Base-by-base conservation (phyloP, 2,113 vertebrate species). In the Vulpes vulpes region DNA sequence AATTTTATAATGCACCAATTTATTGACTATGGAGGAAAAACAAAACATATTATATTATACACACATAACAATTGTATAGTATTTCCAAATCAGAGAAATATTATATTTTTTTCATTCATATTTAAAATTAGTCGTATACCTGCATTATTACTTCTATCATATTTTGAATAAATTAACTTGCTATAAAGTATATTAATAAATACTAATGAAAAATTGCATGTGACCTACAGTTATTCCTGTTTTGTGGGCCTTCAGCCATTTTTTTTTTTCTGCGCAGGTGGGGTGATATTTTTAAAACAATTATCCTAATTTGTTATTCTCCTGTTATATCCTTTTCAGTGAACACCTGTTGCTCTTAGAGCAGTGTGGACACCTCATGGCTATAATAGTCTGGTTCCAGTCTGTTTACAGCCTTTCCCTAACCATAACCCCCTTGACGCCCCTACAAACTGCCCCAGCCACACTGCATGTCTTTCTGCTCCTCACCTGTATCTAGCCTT, bases 201-300 rank as follows among this genome's bases (percentile, higher is more conserved):
- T 65, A 65, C 9, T 51, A 90, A 89, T 20, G 8, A 4, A 79
- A 89, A 90, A 57, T 38, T 59, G 4, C 11, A 22, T 83, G 55
- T 38, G 73, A 74, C 14, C 55, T 82, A 55, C 2, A 76, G 51
- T 81, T 96, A 88, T 89, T 78, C 51, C 60, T 71, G 38, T 96
- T 96, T 84, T 87, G n/a, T 73, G 8, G 82, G 8, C 57, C 51
- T 80, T 62, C 30, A 12, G 12, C 20, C 1, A 49, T 79, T 78
- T 92, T 43, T 38, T n/a, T n/a, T 64, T 60, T 85, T 20, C 78
- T 71, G 32, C 35, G n/a, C 67, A 96, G 32, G 25, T 88, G 27
- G 32, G 81, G 16, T 69, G 32, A 57, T 91, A 89, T 69, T 97
- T 95, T 87, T 38, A 87, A 94, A 81, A 93, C 19, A 92, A 91